Percentiles rank a stretch among this genome's conserved stretches.
Evolutionary conservation across 2,888 invertebrate genomes (phyloP).

Genomic region (Branchellion lobata): DNA sequence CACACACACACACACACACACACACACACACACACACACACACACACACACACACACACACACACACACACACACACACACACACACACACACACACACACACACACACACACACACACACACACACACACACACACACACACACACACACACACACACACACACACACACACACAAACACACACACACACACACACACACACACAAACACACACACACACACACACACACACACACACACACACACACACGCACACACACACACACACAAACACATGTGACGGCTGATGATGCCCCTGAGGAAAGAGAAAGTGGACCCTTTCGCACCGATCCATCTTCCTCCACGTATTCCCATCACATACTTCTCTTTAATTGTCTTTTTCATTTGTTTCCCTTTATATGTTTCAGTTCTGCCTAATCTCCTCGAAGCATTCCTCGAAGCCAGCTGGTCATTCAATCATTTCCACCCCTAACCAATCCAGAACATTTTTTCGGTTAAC

Average conservation of each 20-base stretch:
- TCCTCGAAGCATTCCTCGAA: too few relatives aligned
- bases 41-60: constrained; percentile 23
- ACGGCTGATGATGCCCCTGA: too few relatives aligned
- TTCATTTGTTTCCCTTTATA: too few relatives aligned
- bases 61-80: constrained; percentile 23
- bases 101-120: constrained; percentile 23
- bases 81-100: constrained; percentile 23
- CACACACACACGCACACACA: constrained; percentile 13
- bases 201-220: not conserved
- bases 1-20: constrained; percentile 23
- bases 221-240: constrained; percentile 23
- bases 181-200: constrained; percentile 17
- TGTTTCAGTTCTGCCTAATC: too few relatives aligned
- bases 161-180: constrained; percentile 19
- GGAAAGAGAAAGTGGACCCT: too few relatives aligned
- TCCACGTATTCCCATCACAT: too few relatives aligned
- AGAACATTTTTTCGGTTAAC: too few relatives aligned
- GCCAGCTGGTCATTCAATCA: too few relatives aligned
- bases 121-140: constrained; percentile 22
- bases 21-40: constrained; percentile 23
- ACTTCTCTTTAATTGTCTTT: too few relatives aligned
- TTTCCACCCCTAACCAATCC: too few relatives aligned
- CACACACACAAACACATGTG: not conserved
- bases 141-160: constrained; percentile 22
- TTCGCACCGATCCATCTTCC: too few relatives aligned